Evolutionary conservation across 2,797 vertebrate genomes (phyloP), one percentile per base, ranked within the genome.

Genomic region (Emys orbicularis): DNA sequence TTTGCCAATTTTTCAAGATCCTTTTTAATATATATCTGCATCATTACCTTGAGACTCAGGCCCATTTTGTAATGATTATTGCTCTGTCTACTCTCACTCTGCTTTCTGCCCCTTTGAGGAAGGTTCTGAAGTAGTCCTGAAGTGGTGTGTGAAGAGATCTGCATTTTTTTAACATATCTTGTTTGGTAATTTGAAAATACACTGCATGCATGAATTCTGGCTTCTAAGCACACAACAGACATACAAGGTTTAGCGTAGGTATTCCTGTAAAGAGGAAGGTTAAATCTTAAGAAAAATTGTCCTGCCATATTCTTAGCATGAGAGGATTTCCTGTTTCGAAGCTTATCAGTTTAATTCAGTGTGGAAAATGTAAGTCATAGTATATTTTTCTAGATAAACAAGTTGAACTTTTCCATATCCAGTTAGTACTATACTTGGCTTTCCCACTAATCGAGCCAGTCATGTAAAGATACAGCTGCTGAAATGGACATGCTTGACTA

Each of bases 361-460:
- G 27, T 96, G 88, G 84, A 92, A 94, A 95, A 96, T 91, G 89
- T 83, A 90, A 93, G 74, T 86, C 81, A 91, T 37, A 25, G 68
- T 93, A 88, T 90, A 61, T 91, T 91, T 95, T 5, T 94, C 53
- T 86, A 89, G 80, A 95, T 96, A 95, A 97, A 91, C 56, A 96
- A 97, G 72, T 77, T 97, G 93, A 94, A 94, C 61, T 86, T 96
- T 90, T 57, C 92, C 88, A 95, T 84, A 68, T 92, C 76, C 77
- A 79, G 90, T 90, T 94, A 89, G 87, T 79, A 81, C 83, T 44
- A 82, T 90, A 61, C 91, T 90, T 95, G 59, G 82, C 88, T 94
- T 80, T 85, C 16, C 53, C 37, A 77, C 91, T 89, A 81, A 91
- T 56, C 10, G 27, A 53, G 83, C 81, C 90, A 93, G 92, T 61